These are phyloP conservation scores for Eptesicus fuscus DNA, from an alignment of 2,113 vertebrate species.

Conservation along the genomic window DNA sequence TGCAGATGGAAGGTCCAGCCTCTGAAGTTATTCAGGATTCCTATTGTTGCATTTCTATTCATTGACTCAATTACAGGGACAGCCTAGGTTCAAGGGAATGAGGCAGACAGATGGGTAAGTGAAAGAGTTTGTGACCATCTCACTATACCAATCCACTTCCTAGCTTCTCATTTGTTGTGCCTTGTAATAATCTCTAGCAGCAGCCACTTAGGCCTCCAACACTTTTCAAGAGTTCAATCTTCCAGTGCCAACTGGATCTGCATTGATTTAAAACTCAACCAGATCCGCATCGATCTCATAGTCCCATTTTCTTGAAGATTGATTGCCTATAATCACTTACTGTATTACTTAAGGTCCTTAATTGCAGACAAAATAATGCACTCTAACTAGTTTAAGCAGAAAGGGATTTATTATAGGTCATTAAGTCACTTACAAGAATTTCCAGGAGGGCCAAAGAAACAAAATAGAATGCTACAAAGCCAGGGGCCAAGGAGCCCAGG, in stretches of 20 bases:
- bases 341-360: slow-evolving; percentile 23
- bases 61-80: neutral
- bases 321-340: slow-evolving; percentile 34
- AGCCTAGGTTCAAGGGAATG: neutral
- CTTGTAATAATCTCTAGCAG: neutral
- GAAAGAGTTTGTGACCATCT: neutral
- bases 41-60: neutral
- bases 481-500: neutral
- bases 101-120: neutral
- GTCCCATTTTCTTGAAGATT: slow-evolving; percentile 39
- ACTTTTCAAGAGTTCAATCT: neutral
- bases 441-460: neutral
- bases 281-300: slow-evolving; percentile 4
- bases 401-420: slow-evolving; percentile 33
- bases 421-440: slow-evolving; percentile 42
- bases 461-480: neutral
- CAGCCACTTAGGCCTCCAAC: neutral
- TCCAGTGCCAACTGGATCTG: neutral
- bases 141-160: neutral
- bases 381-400: slow-evolving; percentile 15
- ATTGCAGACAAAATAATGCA: slow-evolving; percentile 33
- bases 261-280: slow-evolving; percentile 26
- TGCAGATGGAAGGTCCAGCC: neutral
- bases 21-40: neutral
- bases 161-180: neutral